These are phyloP conservation scores for Cacajao melanocephalus DNA, from an alignment of 2,797 vertebrate species.

Conservation along the genomic window DNA sequence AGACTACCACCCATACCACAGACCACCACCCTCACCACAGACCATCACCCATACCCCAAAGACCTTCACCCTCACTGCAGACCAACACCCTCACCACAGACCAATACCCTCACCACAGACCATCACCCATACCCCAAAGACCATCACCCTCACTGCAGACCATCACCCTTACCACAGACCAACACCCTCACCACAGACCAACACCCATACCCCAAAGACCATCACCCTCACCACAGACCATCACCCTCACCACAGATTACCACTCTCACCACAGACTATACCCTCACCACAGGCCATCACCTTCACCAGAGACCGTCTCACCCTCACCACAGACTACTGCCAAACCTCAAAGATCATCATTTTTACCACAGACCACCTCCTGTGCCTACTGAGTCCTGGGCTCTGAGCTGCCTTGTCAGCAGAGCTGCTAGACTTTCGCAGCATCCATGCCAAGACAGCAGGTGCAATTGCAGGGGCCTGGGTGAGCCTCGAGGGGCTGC, in stretches of 20 bases:
- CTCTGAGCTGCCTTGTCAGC: not conserved
- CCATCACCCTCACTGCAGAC: no score
- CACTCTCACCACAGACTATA: no score
- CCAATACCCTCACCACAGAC: not conserved
- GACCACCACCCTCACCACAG: not conserved
- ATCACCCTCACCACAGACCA: no score
- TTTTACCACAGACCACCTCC: not conserved
- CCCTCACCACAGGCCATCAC: no score
- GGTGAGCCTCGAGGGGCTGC: not conserved
- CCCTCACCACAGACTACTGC: no score
- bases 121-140: not conserved
- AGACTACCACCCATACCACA: accelerated
- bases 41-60: accelerated
- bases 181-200: no score
- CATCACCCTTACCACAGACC: no score
- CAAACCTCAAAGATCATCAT: not conserved
- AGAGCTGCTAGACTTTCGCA: not conserved
- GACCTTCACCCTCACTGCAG: no score
- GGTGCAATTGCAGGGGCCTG: not conserved
- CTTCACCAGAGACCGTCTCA: no score
- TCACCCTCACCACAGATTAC: accelerated
- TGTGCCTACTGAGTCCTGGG: not conserved
- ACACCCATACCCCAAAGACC: no score
- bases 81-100: no score
- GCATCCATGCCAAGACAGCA: not conserved